Evolutionary conservation across 2,113 vertebrate genomes (phyloP), one percentile per base, ranked within the genome.

Genomic region (Syngnathus floridae): DNA sequence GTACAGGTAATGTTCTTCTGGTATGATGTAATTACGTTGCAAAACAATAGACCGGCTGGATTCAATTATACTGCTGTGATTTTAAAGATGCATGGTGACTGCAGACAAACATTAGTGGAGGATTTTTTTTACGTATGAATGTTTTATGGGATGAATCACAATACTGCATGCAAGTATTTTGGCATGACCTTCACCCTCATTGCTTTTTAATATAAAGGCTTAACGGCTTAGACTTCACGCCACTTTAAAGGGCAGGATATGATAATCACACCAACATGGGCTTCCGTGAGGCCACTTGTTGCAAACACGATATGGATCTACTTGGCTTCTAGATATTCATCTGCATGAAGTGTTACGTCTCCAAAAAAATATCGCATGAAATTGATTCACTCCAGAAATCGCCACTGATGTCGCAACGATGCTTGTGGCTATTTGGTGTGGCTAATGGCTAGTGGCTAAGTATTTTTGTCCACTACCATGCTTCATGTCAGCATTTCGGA

Each of bases 391-490:
- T 46, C 9, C 57, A 75, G 49, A 68, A 72, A 77, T 26, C 52
- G 35, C 71, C 66, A 52, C 54, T 62, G 66, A 48, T 48, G 67
- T 52, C 40, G n/a, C 70, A 71, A 66, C 40, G 35, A 76, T 31
- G 43, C 66, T 79, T 73, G 26, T 31, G 26, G 2, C 26, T 31
- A 31, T 31, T 31, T 31, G 2, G 3, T 31, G 26, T 31, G 26
- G 26, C 26, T 31, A 31, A 31, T 31, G 26, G 26, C 26, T 31
- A 31, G 26, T 31, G 26, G 26, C 26, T 31, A 68, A 52, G 11
- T 64, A 69, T 73, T 67, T 73, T 75, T 72, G 72, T 78, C 55
- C 62, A 45, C 65, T 72, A 68, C 74, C 78, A 68, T 63, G 52
- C 65, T 78, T 71, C 55, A 69, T 66, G 61, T 72, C 64, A 37